Conservation (phyloP, 2,113 vertebrate species). For the Thryonomys swinderianus region DNA sequence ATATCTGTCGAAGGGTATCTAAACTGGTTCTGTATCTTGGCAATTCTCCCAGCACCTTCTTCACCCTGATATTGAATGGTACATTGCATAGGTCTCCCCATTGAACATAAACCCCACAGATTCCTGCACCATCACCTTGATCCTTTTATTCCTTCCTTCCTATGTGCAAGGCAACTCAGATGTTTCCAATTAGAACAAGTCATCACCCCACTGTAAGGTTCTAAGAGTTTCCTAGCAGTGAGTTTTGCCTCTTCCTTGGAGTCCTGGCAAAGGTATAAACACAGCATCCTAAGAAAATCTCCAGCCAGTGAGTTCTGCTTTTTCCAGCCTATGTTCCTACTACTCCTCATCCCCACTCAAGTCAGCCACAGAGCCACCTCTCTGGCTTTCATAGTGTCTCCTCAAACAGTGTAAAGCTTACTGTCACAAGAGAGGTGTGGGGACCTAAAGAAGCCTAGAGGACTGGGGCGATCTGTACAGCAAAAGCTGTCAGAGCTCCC, state of each 20-base stretch:
- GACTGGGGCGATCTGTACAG: too few relatives aligned
- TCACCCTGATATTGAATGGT: background rate
- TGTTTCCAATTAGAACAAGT: background rate
- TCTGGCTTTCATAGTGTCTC: background rate
- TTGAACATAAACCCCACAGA: background rate
- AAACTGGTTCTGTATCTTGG: background rate
- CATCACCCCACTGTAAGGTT: background rate
- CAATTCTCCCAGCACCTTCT: background rate
- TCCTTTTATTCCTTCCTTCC: background rate
- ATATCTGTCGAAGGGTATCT: background rate
- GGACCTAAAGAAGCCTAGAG: too few relatives aligned
- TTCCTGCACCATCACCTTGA: background rate
- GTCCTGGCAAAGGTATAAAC: background rate
- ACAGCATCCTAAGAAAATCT: background rate
- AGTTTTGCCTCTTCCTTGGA: background rate
- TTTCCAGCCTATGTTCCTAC: background rate
- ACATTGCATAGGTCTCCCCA: background rate
- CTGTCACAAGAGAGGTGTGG: too few relatives aligned
- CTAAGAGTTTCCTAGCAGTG: background rate
- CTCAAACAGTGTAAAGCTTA: too few relatives aligned
- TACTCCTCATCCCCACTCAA: background rate
- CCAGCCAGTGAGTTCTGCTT: background rate
- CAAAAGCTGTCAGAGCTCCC: too few relatives aligned
- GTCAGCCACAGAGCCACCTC: background rate
- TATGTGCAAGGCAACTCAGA: background rate